These are phyloP conservation scores for Steatornis caripensis DNA, from an alignment of 2,113 vertebrate species.

Conservation along the genomic window DNA sequence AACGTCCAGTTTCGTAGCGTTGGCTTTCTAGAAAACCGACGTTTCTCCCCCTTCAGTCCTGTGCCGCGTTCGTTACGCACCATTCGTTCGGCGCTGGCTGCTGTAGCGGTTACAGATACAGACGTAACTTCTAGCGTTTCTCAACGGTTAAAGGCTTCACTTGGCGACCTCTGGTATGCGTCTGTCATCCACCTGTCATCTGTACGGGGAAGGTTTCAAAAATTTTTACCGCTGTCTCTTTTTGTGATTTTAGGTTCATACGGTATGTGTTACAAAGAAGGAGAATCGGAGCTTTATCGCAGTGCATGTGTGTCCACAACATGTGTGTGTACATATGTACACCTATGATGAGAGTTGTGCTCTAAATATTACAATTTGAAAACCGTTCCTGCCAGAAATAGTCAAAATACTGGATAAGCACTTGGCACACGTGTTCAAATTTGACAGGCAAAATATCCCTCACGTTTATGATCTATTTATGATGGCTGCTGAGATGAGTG, in stretches of 20 bases:
- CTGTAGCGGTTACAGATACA: neutral
- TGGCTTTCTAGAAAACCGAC: neutral
- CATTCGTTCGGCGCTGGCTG: neutral
- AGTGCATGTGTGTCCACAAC: neutral
- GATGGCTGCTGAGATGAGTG: neutral
- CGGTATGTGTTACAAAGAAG: neutral
- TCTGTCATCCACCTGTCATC: conserved; percentile 4
- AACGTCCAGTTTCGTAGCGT: neutral
- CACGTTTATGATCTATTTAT: neutral
- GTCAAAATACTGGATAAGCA: neutral
- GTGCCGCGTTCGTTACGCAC: neutral
- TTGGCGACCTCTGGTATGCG: conserved; percentile 28
- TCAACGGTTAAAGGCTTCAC: neutral
- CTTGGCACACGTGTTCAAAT: neutral
- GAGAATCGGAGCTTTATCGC: neutral
- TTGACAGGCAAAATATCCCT: neutral
- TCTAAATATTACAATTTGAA: neutral
- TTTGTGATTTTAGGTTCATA: neutral
- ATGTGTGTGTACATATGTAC: neutral
- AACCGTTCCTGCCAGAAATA: neutral
- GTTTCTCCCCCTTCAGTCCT: neutral
- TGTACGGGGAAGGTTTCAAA: neutral
- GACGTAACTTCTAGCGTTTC: neutral
- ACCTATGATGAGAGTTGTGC: neutral
- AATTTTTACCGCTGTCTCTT: neutral